Conservation (phyloP, 1,140 invertebrate genomes). For the Musca vetustissima region DNA sequence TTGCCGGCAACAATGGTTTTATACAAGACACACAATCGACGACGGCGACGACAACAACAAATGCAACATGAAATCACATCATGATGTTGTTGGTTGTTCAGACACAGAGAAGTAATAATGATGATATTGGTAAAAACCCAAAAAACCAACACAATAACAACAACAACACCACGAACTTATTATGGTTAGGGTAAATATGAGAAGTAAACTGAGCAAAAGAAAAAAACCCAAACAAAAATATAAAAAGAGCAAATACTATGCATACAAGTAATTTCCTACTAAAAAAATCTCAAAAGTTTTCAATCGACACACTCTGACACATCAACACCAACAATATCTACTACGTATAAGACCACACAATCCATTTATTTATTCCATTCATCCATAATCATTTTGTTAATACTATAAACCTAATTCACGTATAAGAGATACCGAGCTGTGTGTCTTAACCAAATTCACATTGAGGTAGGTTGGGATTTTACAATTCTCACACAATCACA, state of each 20-base stretch:
- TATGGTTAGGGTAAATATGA: neutral
- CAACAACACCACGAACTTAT: too few species aligned
- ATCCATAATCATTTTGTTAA: too few species aligned
- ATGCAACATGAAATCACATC: neutral
- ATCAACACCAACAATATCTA: too few species aligned
- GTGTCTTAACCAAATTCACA: too few species aligned
- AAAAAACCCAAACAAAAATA: neutral
- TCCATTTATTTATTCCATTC: too few species aligned
- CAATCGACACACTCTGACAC: neutral
- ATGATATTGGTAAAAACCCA: constrained; percentile 15
- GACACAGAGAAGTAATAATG: constrained; percentile 1
- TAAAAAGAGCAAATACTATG: constrained; percentile 2
- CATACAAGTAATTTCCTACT: constrained; percentile 15
- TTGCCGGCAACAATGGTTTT: constrained; percentile 19
- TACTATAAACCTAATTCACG: neutral
- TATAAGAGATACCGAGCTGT: constrained; percentile 1
- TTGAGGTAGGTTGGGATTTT: too few species aligned
- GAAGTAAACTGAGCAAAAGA: too few species aligned
- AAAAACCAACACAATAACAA: neutral
- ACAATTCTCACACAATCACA: too few species aligned
- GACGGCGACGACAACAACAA: neutral
- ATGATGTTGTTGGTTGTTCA: constrained; percentile 9
- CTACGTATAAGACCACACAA: too few species aligned
- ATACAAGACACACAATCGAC: neutral
- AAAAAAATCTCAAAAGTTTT: constrained; percentile 6